These are phyloP conservation scores for Yponomeuta cagnagella DNA, from an alignment of 2,888 invertebrate genomes.

Conservation along the genomic window DNA sequence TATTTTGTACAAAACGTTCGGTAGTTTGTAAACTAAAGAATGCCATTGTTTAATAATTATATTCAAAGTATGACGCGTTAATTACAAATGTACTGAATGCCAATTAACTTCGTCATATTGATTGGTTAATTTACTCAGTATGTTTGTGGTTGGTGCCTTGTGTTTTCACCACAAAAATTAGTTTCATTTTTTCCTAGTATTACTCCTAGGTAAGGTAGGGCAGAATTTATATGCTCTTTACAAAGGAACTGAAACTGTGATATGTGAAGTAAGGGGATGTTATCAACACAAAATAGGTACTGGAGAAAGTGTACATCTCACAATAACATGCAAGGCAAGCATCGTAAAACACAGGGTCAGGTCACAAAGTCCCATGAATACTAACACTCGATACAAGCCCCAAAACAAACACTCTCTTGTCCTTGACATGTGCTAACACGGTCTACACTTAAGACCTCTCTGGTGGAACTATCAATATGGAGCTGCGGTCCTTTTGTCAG, in stretches of 20 bases:
- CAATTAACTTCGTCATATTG: slow-evolving; percentile 6
- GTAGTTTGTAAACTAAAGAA: neutral
- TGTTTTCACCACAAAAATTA: too few relatives aligned
- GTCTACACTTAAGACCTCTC: neutral
- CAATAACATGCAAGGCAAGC: neutral
- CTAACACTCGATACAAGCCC: neutral
- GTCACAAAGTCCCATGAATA: neutral
- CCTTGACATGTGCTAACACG: neutral
- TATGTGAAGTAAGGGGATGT: too few relatives aligned
- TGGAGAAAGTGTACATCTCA: neutral
- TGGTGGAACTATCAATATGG: neutral
- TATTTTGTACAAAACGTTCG: too few relatives aligned
- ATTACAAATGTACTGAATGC: neutral
- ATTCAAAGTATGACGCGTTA: neutral
- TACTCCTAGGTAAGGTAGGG: too few relatives aligned
- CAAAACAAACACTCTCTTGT: neutral
- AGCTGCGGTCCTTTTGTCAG: neutral
- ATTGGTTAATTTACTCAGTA: neutral
- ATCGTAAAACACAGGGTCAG: neutral
- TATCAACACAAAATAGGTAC: neutral
- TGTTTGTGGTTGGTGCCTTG: too few relatives aligned
- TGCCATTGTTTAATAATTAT: neutral
- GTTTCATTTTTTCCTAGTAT: too few relatives aligned
- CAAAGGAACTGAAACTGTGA: too few relatives aligned
- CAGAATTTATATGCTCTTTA: too few relatives aligned